A percentile compares a stretch with the other conserved stretches of the same genome.
Conservation (phyloP, 2,888 invertebrate species). For the Metellina segmentata region DNA sequence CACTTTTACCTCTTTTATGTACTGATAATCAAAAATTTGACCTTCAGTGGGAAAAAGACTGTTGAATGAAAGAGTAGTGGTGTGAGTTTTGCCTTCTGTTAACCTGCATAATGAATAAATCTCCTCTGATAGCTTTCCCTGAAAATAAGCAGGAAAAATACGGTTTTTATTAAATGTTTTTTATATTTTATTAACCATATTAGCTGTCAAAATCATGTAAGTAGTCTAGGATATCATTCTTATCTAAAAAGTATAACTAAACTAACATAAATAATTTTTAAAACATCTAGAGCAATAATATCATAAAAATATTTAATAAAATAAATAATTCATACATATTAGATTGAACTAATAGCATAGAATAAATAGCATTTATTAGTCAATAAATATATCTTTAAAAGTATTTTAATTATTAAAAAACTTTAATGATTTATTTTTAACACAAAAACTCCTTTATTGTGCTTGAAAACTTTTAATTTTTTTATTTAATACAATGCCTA, state of each 20-base stretch:
- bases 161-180: not conserved
- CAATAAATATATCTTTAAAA: no score
- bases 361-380: no score
- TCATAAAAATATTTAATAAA: no score
- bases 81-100: slow-evolving; percentile 42
- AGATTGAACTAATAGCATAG: no score
- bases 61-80: slow-evolving; percentile 21
- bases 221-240: no score
- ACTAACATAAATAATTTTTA: no score
- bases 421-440: no score
- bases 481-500: not conserved
- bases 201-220: no score
- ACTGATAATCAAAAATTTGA: slow-evolving; percentile 67
- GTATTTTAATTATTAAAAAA: no score
- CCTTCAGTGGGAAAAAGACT: slow-evolving; percentile 49
- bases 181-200: not conserved
- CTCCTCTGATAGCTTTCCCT: slow-evolving; percentile 61
- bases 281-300: no score
- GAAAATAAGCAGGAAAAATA: not conserved
- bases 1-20: slow-evolving; percentile 61
- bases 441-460: not conserved
- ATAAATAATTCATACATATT: no score
- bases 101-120: slow-evolving; percentile 37
- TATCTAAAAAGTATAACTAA: no score
- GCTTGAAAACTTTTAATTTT: not conserved